phyloP scores from a whole-genome alignment of 2,113 vertebrate species.

The Butastur rufipennis region DNA sequence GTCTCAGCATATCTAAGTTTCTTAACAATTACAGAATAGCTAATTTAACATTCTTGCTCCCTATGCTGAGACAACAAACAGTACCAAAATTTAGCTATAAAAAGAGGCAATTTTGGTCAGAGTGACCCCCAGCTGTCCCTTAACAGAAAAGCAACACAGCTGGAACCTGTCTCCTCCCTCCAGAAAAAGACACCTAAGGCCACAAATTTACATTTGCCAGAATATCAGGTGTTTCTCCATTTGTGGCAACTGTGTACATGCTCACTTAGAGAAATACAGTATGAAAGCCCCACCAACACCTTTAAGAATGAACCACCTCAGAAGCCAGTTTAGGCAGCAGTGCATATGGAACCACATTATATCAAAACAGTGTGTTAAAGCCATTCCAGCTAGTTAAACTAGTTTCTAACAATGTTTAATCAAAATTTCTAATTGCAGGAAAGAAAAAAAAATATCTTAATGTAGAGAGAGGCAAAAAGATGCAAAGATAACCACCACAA shows the following conservation, averaged over 20 bases:
- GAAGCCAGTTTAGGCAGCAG: conserved; percentile 22
- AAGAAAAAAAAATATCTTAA: background rate
- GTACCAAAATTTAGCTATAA: conserved; percentile 59
- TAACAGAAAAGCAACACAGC: conserved; percentile 35
- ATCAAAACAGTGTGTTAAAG: background rate
- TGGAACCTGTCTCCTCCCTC: conserved; percentile 30
- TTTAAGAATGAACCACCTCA: background rate
- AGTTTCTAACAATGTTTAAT: conserved; percentile 38
- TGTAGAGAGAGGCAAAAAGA: conserved; percentile 44
- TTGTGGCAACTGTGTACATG: conserved; percentile 19
- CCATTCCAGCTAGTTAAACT: conserved; percentile 28
- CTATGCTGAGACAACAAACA: conserved; percentile 39
- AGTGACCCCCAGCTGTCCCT: conserved; percentile 15
- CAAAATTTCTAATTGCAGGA: conserved; percentile 8
- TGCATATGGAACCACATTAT: background rate
- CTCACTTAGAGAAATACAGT: conserved; percentile 9
- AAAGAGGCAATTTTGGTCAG: conserved; percentile 58
- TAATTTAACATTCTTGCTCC: conserved; percentile 61
- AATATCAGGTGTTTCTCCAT: conserved; percentile 8
- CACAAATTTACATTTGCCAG: conserved; percentile 47
- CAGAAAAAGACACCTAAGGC: conserved; percentile 36
- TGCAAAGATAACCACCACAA: conserved; percentile 57
- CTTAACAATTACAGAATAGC: conserved; percentile 55
- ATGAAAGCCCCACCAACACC: background rate
- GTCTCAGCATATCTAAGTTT: conserved; percentile 62